A percentile compares a stretch with the other conserved stretches of the same genome.
Evolutionary conservation across 2,888 invertebrate species (phyloP).

Genomic region (Melanophora roralis): DNA sequence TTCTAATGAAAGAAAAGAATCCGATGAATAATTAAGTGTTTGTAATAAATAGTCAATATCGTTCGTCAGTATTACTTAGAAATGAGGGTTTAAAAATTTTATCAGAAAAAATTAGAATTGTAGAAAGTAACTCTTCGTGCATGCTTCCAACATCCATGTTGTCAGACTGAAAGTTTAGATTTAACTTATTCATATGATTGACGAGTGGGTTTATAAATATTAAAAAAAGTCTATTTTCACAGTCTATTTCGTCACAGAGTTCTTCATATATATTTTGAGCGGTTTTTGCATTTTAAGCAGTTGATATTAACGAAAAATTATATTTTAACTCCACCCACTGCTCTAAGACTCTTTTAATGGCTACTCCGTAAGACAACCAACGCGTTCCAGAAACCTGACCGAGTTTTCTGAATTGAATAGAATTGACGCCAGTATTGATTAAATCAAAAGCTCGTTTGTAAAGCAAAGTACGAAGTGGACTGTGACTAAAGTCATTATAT

Average conservation of each 20-base stretch:
- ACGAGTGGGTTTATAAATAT: no score
- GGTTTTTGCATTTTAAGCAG: no score
- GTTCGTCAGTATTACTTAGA: background rate
- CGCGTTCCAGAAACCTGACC: background rate
- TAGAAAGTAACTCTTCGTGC: background rate
- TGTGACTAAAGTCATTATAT: no score
- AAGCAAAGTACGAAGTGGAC: no score
- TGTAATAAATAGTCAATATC: background rate
- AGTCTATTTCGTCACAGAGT: no score
- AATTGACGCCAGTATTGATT: no score
- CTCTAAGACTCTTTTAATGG: background rate
- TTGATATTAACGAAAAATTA: background rate
- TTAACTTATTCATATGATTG: no score
- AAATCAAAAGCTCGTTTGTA: no score
- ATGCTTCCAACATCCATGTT: no score
- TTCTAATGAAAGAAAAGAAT: background rate
- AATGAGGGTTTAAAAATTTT: background rate
- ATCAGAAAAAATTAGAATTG: background rate
- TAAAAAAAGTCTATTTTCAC: no score
- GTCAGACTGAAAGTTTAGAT: no score
- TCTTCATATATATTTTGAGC: background rate
- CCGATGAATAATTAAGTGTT: background rate
- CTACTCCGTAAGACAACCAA: conserved; percentile 6
- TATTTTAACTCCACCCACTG: background rate
- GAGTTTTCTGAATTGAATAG: background rate